phyloP scores from a whole-genome alignment of 2,888 invertebrate species.

The Choreutis nemorana region DNA sequence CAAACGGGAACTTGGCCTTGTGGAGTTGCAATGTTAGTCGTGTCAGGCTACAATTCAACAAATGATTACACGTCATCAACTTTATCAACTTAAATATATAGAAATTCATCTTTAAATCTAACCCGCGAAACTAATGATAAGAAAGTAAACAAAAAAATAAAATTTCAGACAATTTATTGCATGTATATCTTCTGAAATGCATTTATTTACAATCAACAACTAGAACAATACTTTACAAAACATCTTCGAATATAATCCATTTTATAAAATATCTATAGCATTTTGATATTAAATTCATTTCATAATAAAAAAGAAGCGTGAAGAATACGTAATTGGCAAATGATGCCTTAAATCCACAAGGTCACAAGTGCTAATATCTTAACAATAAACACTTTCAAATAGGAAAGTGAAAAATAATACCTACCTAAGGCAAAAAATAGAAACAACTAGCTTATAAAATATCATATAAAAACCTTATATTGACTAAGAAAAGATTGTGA shows the following conservation, averaged over 20 bases:
- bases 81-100: constrained; percentile 39
- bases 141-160: constrained; percentile 48
- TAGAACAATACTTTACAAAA: constrained; percentile 56
- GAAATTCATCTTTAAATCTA: constrained; percentile 16
- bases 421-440: constrained; percentile 57
- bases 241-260: constrained; percentile 31
- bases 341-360: constrained; percentile 60
- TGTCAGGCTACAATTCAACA: constrained; percentile 58
- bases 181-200: constrained; percentile 60
- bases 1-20: constrained; percentile 66
- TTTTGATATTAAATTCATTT: constrained; percentile 40
- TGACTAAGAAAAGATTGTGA: constrained; percentile 63
- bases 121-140: constrained; percentile 33
- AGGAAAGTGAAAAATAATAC: constrained; percentile 51
- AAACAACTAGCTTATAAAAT: constrained; percentile 59
- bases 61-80: constrained; percentile 62
- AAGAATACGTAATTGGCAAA: constrained; percentile 49
- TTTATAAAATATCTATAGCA: constrained; percentile 48
- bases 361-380: constrained; percentile 63
- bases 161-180: constrained; percentile 64
- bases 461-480: constrained; percentile 59
- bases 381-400: constrained; percentile 56
- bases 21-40: constrained; percentile 64
- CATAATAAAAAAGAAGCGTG: constrained; percentile 46
- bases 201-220: constrained; percentile 63